Conservation (phyloP, 2,888 invertebrate species). For the Pterobdella sp. region DNA sequence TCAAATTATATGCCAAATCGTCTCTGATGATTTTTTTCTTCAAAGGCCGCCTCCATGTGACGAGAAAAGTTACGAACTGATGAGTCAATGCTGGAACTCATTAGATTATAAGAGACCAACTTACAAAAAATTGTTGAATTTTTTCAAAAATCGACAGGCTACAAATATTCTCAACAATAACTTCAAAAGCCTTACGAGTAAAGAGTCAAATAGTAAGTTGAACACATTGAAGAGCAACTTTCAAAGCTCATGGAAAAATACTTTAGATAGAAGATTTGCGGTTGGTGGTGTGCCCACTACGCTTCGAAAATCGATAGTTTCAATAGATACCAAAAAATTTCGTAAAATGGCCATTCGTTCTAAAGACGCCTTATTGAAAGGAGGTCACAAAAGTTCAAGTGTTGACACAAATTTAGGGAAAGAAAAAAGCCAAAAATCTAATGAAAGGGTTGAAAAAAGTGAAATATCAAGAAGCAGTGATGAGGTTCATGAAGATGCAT, state of each 20-base stretch:
- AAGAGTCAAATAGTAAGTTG: background rate
- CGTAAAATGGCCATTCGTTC: conserved; percentile 11
- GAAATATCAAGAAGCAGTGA: too few species aligned
- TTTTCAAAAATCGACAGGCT: background rate
- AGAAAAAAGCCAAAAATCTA: too few species aligned
- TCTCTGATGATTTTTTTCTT: background rate
- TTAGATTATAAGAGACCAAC: background rate
- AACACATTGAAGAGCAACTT: background rate
- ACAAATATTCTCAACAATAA: background rate
- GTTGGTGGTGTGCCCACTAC: conserved; percentile 10
- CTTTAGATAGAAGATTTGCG: conserved; percentile 8
- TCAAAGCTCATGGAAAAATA: conserved; percentile 9
- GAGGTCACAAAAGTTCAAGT: background rate
- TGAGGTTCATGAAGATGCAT: background rate
- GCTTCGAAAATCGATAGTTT: background rate
- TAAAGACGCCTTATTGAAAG: conserved; percentile 16
- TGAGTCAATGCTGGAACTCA: background rate
- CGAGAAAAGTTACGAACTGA: background rate
- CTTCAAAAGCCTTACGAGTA: background rate
- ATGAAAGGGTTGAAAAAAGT: too few species aligned
- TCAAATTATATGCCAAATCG: background rate
- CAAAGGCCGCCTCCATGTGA: conserved; percentile 6
- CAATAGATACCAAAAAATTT: conserved; percentile 6
- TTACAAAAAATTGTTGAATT: background rate
- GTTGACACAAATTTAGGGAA: too few species aligned